These are phyloP conservation scores for Heteromormyrus szaboi DNA, from an alignment of 2,797 vertebrate species.

Conservation along the genomic window DNA sequence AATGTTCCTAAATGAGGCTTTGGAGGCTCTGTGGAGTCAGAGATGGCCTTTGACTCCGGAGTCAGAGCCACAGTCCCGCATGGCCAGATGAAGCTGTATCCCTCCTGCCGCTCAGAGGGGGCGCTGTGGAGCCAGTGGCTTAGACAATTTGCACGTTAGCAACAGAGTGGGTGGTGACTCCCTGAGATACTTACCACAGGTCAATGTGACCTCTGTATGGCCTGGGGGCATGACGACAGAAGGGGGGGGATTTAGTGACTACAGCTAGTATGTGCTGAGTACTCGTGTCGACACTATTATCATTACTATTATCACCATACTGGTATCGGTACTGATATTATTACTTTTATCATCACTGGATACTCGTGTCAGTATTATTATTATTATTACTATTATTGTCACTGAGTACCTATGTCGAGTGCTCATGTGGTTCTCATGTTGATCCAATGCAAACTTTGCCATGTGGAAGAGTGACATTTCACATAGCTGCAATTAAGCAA, in stretches of 20 bases:
- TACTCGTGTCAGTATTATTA: neutral
- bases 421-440: neutral
- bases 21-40: neutral
- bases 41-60: neutral
- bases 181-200: neutral
- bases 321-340: neutral
- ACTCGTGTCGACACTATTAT: neutral
- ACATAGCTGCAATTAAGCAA: neutral
- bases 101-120: conserved; percentile 4
- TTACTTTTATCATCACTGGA: neutral
- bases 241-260: neutral
- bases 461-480: neutral
- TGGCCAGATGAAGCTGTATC: conserved; percentile 39
- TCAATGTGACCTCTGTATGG: neutral
- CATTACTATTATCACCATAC: neutral
- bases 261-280: neutral
- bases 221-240: neutral
- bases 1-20: neutral
- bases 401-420: neutral
- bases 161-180: neutral
- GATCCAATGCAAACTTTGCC: neutral
- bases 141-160: neutral
- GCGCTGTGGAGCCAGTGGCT: neutral
- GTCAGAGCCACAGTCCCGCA: conserved; percentile 32
- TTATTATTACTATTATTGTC: neutral